phyloP scores from a whole-genome alignment of 2,797 vertebrate genomes.

The Enteromius thamalakanensis region DNA sequence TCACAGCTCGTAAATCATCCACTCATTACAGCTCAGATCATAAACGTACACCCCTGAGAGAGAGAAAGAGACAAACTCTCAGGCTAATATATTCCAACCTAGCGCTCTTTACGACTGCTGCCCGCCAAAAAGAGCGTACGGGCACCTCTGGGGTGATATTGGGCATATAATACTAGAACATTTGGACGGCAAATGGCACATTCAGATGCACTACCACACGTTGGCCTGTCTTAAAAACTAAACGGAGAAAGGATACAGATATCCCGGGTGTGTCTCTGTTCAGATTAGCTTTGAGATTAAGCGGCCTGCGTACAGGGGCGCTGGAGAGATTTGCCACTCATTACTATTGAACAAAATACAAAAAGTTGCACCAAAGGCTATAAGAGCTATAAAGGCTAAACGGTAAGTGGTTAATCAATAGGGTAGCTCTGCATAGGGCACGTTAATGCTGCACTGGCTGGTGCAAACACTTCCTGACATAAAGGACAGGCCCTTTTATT shows the following conservation, averaged over 20 bases:
- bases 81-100: slow-evolving; percentile 66
- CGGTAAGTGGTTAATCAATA: slow-evolving; percentile 26
- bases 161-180: slow-evolving; percentile 30
- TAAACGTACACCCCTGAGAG: slow-evolving; percentile 60
- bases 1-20: slow-evolving; percentile 68
- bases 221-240: slow-evolving; percentile 35
- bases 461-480: slow-evolving; percentile 16
- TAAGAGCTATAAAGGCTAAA: slow-evolving; percentile 31
- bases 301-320: neutral
- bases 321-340: slow-evolving; percentile 12
- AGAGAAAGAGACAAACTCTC: slow-evolving; percentile 56
- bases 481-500: slow-evolving; percentile 12
- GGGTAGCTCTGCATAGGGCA: neutral
- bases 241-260: slow-evolving; percentile 21
- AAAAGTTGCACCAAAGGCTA: slow-evolving; percentile 16
- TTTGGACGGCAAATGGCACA: slow-evolving; percentile 6
- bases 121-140: slow-evolving; percentile 53
- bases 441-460: slow-evolving; percentile 12
- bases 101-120: slow-evolving; percentile 65
- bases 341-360: slow-evolving; percentile 35
- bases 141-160: slow-evolving; percentile 51
- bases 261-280: slow-evolving; percentile 37
- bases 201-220: slow-evolving; percentile 40
- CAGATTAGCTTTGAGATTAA: slow-evolving; percentile 49
- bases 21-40: slow-evolving; percentile 67